These are phyloP conservation scores for Drosophila suzukii DNA, from an alignment of 1,140 invertebrate species.

Conservation along the genomic window DNA sequence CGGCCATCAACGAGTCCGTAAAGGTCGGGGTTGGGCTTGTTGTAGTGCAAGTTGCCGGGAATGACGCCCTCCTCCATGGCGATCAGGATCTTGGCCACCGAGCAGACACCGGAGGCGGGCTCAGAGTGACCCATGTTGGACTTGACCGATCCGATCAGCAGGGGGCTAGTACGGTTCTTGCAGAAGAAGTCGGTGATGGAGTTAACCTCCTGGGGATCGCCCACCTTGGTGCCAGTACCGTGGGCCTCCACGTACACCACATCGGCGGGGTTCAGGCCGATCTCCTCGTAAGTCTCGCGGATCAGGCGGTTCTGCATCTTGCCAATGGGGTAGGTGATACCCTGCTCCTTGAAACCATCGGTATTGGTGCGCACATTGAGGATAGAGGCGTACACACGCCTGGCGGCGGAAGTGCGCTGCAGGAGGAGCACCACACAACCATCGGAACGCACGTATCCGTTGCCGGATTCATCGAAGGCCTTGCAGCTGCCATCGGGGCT, in stretches of 20 bases:
- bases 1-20: slow-evolving; percentile 93
- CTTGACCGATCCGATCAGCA: slow-evolving; percentile 97
- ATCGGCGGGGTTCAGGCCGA: slow-evolving; percentile 91
- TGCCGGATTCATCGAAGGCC: slow-evolving; percentile 95
- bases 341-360: slow-evolving; percentile 94
- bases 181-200: slow-evolving; percentile 97
- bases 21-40: slow-evolving; percentile 94
- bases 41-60: slow-evolving; percentile 96
- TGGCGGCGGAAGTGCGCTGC: slow-evolving; percentile 91
- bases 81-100: slow-evolving; percentile 95
- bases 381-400: slow-evolving; percentile 93
- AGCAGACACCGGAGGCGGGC: slow-evolving; percentile 95
- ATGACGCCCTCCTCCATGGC: slow-evolving; percentile 95
- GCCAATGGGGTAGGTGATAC: slow-evolving; percentile 96
- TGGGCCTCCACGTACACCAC: slow-evolving; percentile 97
- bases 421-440: slow-evolving; percentile 92
- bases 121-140: slow-evolving; percentile 99
- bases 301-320: slow-evolving; percentile 94
- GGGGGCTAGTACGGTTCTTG: slow-evolving; percentile 90
- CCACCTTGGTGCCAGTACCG: slow-evolving; percentile 97
- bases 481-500: slow-evolving; percentile 95
- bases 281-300: slow-evolving; percentile 93
- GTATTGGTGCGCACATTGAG: slow-evolving; percentile 94
- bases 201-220: slow-evolving; percentile 98
- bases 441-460: slow-evolving; percentile 97